Evolutionary conservation across 2,888 invertebrate species (phyloP), one percentile per base, ranked within the genome.

Genomic region (Archaeoteleia sp.): DNA sequence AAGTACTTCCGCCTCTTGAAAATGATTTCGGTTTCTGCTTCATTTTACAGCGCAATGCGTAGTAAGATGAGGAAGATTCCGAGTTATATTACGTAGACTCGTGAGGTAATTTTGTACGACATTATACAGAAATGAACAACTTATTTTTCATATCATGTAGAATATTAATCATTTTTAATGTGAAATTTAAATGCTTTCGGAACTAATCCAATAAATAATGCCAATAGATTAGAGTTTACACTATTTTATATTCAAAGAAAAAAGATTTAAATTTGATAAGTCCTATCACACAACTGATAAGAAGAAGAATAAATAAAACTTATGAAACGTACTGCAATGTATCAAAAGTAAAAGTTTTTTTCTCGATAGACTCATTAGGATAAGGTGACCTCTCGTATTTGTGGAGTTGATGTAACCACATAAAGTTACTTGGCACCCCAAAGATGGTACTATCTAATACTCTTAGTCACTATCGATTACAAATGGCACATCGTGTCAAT

Each of bases 321-420:
- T 9, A 12, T 35, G n/a, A n/a, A n/a, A n/a, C n/a, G n/a, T n/a
- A n/a, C n/a, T n/a, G n/a, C n/a, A n/a, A n/a, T n/a, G n/a, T 15
- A 12, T 39, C 54, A 40, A 57, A 37, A 45, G 34, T 27, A 32
- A 29, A 23, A 30, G 25, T 37, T 32, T 32, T 42, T 49, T 35
- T 1, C 17, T 37, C 4, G 48, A 57, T 37, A 25, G 48, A 58
- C 57, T 74, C 62, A 68, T 71, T 72, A 57, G 66, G 67, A 70
- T 51, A 55, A 42, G 14, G 29, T 32, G 49, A 45, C 53, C 65
- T 67, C 72, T 69, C 73, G 70, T 75, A 76, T 77, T 71, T 79
- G 67, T 46, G 54, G 49, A 73, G 74, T 79, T 79, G 74, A 77
- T 71, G 75, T 74, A 77, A 74, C 74, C 70, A 77, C 74, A 73